Base-by-base conservation (phyloP, 2,113 vertebrate species). In the Stictonetta naevosa region DNA sequence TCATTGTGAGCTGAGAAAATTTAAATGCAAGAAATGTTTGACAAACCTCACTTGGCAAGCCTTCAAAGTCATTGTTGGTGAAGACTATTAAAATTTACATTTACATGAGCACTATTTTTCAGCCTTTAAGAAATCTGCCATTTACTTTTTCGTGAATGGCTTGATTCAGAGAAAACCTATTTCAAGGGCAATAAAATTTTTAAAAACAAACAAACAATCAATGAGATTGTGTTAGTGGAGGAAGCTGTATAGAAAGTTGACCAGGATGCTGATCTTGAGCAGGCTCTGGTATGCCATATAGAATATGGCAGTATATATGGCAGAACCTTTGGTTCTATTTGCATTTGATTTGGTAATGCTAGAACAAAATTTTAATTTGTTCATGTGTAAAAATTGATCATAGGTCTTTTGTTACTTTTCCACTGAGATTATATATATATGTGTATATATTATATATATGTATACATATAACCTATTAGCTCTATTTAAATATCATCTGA, bases 21-120 rank as follows among this genome's bases (percentile, higher is more conserved):
- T 90, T 69, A 40, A 77, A 81, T 88, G 36, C 52, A 71, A 77
- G 64, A 83, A 85, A 40, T 29, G 17, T 77, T 83, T 80, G 85
- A 76, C 44, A 93, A 92, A 93, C 36, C 31, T 95, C 66, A n/a
- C 85, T 85, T 96, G 90, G 88, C 76, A 74, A 92, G 66, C n/a
- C 52, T 94, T 94, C 86, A 93, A 88, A 97, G 67, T 95, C 48
- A 40, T 34, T 66, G 75, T 53, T 92, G 58, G 83, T 90, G 90
- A 83, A 92, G 90, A 92, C 69, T 92, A 55, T 71, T 88, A 93
- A 22, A 56, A 68, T 93, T 93, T 89, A 56, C 67, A 85, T 96
- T 82, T 91, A 38, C 12, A 12, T 50, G 46, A 86, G 34, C 7
- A 8, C 22, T 55, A 34, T 73, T 34, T 83, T 74, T 83, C 5